Percentiles rank a stretch among this genome's conserved stretches.
phyloP scores from a whole-genome alignment of 2,113 vertebrate species.

The Microtus ochrogaster region DNA sequence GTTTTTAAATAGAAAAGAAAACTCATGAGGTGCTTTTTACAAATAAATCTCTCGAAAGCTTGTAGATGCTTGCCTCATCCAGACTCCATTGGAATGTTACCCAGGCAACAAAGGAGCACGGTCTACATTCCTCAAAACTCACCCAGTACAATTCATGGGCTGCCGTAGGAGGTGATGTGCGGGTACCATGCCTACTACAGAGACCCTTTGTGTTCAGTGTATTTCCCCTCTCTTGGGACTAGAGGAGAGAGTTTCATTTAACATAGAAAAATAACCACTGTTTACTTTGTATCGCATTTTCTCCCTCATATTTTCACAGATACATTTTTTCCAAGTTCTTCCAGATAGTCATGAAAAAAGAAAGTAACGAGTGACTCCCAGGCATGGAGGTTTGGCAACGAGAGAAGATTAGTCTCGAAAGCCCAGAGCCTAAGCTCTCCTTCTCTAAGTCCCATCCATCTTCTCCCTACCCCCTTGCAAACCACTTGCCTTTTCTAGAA shows the following conservation, averaged over 20 bases:
- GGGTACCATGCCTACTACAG: not conserved
- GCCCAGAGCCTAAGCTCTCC: not conserved
- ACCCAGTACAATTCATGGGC: not conserved
- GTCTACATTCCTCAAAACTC: conserved; percentile 14
- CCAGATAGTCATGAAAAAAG: conserved; percentile 9
- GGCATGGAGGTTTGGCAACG: not conserved
- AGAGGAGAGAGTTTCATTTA: conserved; percentile 25
- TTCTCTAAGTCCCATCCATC: not conserved
- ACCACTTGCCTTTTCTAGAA: not conserved
- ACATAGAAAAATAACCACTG: conserved; percentile 38
- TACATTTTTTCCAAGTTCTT: conserved; percentile 31
- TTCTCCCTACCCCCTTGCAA: not conserved
- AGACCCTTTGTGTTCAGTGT: conserved; percentile 1
- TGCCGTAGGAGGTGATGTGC: not conserved
- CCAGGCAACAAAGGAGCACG: conserved; percentile 13
- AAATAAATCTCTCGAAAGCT: conserved; percentile 54
- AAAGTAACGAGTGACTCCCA: not conserved
- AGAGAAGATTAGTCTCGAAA: conserved; percentile 21
- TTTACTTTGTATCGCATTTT: conserved; percentile 33
- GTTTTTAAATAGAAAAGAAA: conserved; percentile 63
- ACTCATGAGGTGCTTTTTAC: conserved; percentile 30
- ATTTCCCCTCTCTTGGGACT: conserved; percentile 42
- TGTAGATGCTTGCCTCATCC: conserved; percentile 20
- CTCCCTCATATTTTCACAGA: conserved; percentile 9
- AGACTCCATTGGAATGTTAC: conserved; percentile 35